Conservation (phyloP, 1,140 invertebrate genomes). For the Lycorma delicatula region DNA sequence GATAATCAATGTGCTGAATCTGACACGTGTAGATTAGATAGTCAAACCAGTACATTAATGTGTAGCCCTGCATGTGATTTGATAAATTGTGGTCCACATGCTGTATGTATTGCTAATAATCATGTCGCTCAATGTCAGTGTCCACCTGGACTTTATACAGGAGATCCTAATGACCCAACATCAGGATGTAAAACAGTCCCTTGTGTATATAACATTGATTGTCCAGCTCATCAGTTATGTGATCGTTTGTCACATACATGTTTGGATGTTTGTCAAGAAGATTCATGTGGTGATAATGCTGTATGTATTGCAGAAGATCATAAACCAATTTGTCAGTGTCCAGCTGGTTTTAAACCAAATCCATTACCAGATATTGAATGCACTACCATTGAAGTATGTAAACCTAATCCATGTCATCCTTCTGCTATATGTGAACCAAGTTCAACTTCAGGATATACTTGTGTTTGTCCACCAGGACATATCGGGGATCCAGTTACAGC, state of each 20-base stretch:
- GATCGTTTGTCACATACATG: conserved; percentile 75
- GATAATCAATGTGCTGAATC: conserved; percentile 74
- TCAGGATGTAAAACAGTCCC: conserved; percentile 69
- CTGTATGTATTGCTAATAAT: conserved; percentile 77
- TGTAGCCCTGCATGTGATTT: conserved; percentile 69
- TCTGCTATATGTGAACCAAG: conserved; percentile 64
- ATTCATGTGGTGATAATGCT: conserved; percentile 76
- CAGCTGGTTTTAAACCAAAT: conserved; percentile 67
- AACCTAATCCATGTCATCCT: conserved; percentile 69
- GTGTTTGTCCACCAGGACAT: conserved; percentile 63
- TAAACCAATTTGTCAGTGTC: conserved; percentile 71
- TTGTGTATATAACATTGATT: conserved; percentile 78
- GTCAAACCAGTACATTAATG: conserved; percentile 35
- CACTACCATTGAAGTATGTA: conserved; percentile 54
- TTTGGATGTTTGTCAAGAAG: conserved; percentile 66
- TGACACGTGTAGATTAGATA: conserved; percentile 51
- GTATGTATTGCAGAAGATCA: conserved; percentile 82
- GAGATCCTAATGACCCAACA: conserved; percentile 63
- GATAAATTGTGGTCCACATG: conserved; percentile 70
- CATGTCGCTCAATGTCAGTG: conserved; percentile 82
- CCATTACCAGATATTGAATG: conserved; percentile 74
- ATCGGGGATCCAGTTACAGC: conserved; percentile 64
- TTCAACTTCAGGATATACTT: conserved; percentile 51
- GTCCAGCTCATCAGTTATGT: conserved; percentile 65
- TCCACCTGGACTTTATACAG: conserved; percentile 67